Evolutionary conservation across 2,113 vertebrate species (phyloP).

Genomic region (Calyptommatus sinebrachiatus): DNA sequence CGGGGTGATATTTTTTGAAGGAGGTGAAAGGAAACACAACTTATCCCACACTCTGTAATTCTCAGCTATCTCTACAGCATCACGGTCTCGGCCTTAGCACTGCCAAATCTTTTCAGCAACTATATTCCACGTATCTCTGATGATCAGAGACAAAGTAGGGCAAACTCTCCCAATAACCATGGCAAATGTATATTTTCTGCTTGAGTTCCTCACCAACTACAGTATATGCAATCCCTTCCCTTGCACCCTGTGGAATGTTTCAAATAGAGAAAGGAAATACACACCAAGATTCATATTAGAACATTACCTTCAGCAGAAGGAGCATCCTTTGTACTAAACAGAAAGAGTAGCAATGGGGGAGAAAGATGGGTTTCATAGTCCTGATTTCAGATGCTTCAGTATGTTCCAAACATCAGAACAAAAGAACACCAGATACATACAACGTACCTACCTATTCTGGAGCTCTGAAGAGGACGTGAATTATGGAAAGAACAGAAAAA

Average conservation of each 20-base stretch:
- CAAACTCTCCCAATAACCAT: conserved; percentile 12
- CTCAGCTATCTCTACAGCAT: neutral
- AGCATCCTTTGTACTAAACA: neutral
- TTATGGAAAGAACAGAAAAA: too few species aligned
- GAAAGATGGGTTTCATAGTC: too few species aligned
- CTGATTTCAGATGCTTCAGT: too few species aligned
- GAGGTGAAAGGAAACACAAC: neutral
- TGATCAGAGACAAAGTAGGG: neutral
- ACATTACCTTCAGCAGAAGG: neutral
- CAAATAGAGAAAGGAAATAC: neutral
- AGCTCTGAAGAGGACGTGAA: too few species aligned
- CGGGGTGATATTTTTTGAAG: neutral
- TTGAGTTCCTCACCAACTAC: neutral
- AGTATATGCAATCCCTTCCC: neutral
- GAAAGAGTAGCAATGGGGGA: neutral
- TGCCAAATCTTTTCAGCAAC: conserved; percentile 1
- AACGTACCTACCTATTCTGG: too few species aligned
- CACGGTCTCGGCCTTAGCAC: neutral
- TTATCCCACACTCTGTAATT: neutral
- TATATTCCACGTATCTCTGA: neutral
- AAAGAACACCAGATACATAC: too few species aligned
- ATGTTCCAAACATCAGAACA: too few species aligned
- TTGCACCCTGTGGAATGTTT: neutral
- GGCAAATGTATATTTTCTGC: neutral
- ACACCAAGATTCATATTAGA: neutral